Conservation (phyloP, 2,888 invertebrate species). For the Xestia xanthographa region DNA sequence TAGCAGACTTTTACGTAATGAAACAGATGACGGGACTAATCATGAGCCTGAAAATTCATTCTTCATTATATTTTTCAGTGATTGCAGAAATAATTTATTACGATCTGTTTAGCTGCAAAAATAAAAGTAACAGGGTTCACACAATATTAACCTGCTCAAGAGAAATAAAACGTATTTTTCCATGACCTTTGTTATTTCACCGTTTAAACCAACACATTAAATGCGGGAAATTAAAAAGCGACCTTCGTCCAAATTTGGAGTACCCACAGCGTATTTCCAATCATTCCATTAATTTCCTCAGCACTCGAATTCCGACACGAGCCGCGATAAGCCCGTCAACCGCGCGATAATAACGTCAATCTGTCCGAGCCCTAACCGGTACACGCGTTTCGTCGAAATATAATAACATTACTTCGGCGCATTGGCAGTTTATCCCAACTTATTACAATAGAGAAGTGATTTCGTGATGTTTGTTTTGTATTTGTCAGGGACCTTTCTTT, state of each 20-base stretch:
- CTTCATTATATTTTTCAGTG: background rate
- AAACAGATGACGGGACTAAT: background rate
- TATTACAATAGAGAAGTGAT: slow-evolving; percentile 24
- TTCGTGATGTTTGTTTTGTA: slow-evolving; percentile 23
- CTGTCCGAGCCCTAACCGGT: slow-evolving; percentile 16
- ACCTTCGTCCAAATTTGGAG: slow-evolving; percentile 40
- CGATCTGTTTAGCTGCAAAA: background rate
- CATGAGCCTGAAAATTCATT: background rate
- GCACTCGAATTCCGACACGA: slow-evolving; percentile 42
- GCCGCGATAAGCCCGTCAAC: slow-evolving; percentile 43
- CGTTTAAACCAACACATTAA: slow-evolving; percentile 10
- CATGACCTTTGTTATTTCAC: background rate
- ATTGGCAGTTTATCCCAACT: slow-evolving; percentile 30
- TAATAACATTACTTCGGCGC: slow-evolving; percentile 17
- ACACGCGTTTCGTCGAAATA: slow-evolving; percentile 21
- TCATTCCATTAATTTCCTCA: slow-evolving; percentile 56
- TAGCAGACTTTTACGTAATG: background rate
- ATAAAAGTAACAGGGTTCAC: background rate
- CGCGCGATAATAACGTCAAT: slow-evolving; percentile 50
- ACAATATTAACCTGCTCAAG: background rate
- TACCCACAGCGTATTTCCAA: slow-evolving; percentile 32
- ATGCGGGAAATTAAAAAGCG: slow-evolving; percentile 40
- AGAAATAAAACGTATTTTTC: background rate
- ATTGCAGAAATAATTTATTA: too few relatives aligned
- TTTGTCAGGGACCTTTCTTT: slow-evolving; percentile 4